A percentile compares a stretch with the other conserved stretches of the same genome.
phyloP scores from a whole-genome alignment of 2,888 invertebrate genomes.

The Caenorhabditis imperialis region DNA sequence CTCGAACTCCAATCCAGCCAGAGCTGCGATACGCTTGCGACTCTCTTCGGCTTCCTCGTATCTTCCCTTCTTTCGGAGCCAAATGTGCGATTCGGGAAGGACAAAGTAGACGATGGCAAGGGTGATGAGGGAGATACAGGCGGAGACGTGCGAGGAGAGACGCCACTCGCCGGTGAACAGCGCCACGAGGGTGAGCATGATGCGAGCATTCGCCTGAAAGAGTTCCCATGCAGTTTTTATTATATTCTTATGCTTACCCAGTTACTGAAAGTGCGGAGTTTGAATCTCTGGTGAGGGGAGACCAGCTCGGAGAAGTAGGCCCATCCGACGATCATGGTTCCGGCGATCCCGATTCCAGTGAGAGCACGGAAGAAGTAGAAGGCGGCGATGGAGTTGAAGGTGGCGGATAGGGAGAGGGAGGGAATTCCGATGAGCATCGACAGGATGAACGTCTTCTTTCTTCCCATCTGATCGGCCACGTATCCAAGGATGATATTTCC shows the following conservation, averaged over 20 bases:
- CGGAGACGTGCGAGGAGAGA: slow-evolving; percentile 61
- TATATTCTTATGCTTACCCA: slow-evolving; percentile 38
- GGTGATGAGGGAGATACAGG: slow-evolving; percentile 57
- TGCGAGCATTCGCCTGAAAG: slow-evolving; percentile 61
- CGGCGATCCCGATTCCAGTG: slow-evolving; percentile 65
- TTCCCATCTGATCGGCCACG: slow-evolving; percentile 59
- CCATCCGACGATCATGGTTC: slow-evolving; percentile 67
- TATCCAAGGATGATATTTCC: slow-evolving; percentile 64
- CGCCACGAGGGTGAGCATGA: slow-evolving; percentile 63
- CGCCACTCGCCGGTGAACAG: slow-evolving; percentile 65
- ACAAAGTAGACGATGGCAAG: slow-evolving; percentile 60
- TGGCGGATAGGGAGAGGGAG: slow-evolving; percentile 54
- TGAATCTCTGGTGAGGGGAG: slow-evolving; percentile 62
- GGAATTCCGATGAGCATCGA: slow-evolving; percentile 63
- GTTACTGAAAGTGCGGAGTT: slow-evolving; percentile 63
- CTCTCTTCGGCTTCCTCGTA: slow-evolving; percentile 60
- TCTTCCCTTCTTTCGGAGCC: slow-evolving; percentile 62
- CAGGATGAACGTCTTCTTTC: slow-evolving; percentile 62
- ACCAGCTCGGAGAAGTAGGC: slow-evolving; percentile 67
- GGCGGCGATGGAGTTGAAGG: slow-evolving; percentile 57
- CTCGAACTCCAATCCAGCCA: slow-evolving; percentile 58
- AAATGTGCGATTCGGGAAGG: slow-evolving; percentile 66
- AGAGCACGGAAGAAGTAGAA: slow-evolving; percentile 62
- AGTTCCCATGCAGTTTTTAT: background rate
- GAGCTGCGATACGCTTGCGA: slow-evolving; percentile 54